Evolutionary conservation across 2,113 vertebrate species (phyloP).

Genomic region (Rousettus leschenaultii): DNA sequence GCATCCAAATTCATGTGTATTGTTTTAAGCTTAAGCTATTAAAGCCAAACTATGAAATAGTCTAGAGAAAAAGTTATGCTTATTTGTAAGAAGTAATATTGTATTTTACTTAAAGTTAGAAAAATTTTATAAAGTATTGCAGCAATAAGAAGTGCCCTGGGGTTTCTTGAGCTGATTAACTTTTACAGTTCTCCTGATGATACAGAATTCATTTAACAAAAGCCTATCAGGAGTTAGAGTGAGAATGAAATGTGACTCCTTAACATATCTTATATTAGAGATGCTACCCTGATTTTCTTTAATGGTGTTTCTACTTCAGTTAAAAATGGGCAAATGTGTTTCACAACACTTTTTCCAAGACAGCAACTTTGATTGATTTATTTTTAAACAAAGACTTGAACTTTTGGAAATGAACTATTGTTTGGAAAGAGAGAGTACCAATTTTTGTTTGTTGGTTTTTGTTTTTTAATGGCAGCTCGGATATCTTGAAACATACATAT

Average conservation of each 20-base stretch:
- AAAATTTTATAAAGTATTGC: not conserved
- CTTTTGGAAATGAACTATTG: not conserved
- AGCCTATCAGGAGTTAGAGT: not conserved
- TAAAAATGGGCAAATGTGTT: not conserved
- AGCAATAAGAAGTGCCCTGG: not conserved
- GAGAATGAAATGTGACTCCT: not conserved
- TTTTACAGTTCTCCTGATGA: not conserved
- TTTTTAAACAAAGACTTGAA: not conserved
- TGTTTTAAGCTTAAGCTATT: not conserved
- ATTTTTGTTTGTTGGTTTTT: not conserved
- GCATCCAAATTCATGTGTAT: not conserved
- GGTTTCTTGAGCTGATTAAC: not conserved
- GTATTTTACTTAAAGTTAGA: not conserved
- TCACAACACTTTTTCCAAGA: not conserved
- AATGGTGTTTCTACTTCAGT: not conserved
- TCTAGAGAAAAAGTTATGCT: not conserved
- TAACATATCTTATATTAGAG: not conserved
- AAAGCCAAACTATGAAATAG: not conserved
- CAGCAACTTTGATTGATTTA: not conserved
- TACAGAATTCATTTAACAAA: not conserved
- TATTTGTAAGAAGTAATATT: not conserved
- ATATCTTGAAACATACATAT: constrained; percentile 82
- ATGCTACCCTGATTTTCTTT: not conserved
- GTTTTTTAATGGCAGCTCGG: constrained; percentile 87
- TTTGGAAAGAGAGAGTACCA: not conserved